A percentile compares a stretch with the other conserved stretches of the same genome.
phyloP scores from a whole-genome alignment of 2,113 vertebrate genomes.

The Corydoras maculifer region DNA sequence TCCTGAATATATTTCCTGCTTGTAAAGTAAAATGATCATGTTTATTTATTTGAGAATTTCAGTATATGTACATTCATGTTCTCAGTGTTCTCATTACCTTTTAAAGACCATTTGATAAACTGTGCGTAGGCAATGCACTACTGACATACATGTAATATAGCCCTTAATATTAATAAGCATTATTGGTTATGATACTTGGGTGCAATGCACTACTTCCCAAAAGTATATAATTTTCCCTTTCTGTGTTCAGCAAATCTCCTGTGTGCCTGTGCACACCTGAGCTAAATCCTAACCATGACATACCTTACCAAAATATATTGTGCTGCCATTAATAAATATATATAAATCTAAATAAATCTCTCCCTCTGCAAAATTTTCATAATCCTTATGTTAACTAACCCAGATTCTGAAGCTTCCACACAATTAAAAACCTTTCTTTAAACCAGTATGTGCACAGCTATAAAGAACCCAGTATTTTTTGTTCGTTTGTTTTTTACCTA shows the following conservation, averaged over 20 bases:
- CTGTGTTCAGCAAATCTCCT: neutral
- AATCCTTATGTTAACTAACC: conserved; percentile 5
- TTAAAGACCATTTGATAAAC: conserved; percentile 63
- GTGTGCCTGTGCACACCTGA: conserved; percentile 42
- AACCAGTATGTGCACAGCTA: conserved; percentile 13
- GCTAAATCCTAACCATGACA: conserved; percentile 12
- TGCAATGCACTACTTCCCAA: conserved; percentile 39
- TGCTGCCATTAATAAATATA: conserved; percentile 22
- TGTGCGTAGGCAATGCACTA: conserved; percentile 66
- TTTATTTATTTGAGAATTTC: conserved; percentile 29
- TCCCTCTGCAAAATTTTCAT: conserved; percentile 9
- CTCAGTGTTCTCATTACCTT: conserved; percentile 65
- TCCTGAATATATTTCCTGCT: neutral
- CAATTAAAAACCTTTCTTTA: conserved; percentile 25
- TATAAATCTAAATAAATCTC: conserved; percentile 3
- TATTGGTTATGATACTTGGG: conserved; percentile 59
- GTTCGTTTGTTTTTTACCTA: conserved; percentile 13
- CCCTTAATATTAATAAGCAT: conserved; percentile 73
- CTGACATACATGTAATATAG: conserved; percentile 73
- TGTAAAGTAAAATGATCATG: neutral
- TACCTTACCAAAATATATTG: conserved; percentile 12
- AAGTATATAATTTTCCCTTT: too few relatives aligned
- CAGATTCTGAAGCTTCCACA: conserved; percentile 35
- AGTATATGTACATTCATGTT: conserved; percentile 42
- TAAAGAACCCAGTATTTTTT: conserved; percentile 2